Base-by-base conservation (phyloP, 1,140 invertebrate genomes). In the Epicauta chinensis region DNA sequence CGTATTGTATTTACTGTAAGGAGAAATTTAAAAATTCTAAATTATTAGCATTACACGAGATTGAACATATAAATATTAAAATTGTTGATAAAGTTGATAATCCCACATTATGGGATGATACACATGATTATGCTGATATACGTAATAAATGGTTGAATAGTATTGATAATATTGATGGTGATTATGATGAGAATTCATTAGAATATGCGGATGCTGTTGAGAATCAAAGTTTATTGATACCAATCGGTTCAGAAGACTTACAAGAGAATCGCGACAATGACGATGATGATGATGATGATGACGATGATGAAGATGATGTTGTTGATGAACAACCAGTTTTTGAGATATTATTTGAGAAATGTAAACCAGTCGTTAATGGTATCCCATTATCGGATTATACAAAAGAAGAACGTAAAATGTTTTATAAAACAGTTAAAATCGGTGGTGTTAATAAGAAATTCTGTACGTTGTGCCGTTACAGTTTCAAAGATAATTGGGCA, bases 401-500 rank as follows among this genome's bases (percentile, higher is more conserved):
- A 1, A 68, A 69, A 61, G 62, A 63, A 17, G 62, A 65, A 45
- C 44, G 63, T 46, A 58, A 62, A 51, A 32, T 49, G 1, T 59
- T 63, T 16, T 70, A 66, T 38, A 61, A 63, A 41, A 61, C 56
- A 11, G 62, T 68, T 44, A 51, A 54, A 32, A 54, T 69, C 1
- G 56, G 60, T 15, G 67, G 67, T 1, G 58, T 66, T 2, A 69
- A 66, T 37, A 61, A 65, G 38, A 64, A 67, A 42, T 69, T 69
- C 47, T 71, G 69, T 43, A 51, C 62, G 1, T 40, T 71, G 13
- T 71, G 69, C 51, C 52, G 66, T 15, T 70, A 68, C 32, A 67
- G 65, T 12, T 71, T 69, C 41, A 71, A 69, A 45, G 69, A 71
- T 43, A 71, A 69, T 32, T 71, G 69, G 69, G 64, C 67, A 3